phyloP scores from a whole-genome alignment of 2,797 vertebrate species.

The Cyprinella venusta region DNA sequence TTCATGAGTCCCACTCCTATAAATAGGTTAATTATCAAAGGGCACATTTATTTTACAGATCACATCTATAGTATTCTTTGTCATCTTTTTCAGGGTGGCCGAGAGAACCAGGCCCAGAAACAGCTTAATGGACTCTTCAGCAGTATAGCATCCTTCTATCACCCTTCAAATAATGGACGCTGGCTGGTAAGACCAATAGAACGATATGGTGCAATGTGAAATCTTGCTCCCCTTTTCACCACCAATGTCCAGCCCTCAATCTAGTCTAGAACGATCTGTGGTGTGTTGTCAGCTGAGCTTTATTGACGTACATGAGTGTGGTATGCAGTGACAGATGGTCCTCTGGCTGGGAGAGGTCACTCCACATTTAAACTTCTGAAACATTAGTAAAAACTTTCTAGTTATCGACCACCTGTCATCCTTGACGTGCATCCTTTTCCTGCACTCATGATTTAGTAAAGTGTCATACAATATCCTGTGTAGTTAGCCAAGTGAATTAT shows the following conservation, averaged over 20 bases:
- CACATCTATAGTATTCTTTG: not conserved
- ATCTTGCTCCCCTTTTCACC: not conserved
- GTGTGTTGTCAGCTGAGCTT: constrained; percentile 23
- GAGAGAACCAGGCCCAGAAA: constrained; percentile 91
- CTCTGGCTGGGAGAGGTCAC: constrained; percentile 22
- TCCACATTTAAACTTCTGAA: constrained; percentile 23
- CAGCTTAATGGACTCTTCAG: constrained; percentile 92
- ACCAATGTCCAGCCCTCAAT: not conserved
- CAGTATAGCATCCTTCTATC: constrained; percentile 96
- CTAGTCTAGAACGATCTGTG: constrained; percentile 29
- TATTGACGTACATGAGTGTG: constrained; percentile 36
- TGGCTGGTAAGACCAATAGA: constrained; percentile 84
- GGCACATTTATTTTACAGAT: not conserved
- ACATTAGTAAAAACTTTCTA: not conserved
- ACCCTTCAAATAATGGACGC: constrained; percentile 96
- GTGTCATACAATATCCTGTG: not conserved
- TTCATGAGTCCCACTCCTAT: not conserved
- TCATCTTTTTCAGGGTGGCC: constrained; percentile 84
- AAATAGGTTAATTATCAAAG: not conserved
- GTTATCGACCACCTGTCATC: not conserved
- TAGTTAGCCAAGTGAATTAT: not conserved
- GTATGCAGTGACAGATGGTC: constrained; percentile 40
- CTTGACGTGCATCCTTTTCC: not conserved
- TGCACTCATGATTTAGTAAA: not conserved
- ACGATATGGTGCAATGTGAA: not conserved